Base-by-base conservation (phyloP, 1,140 invertebrate genomes). In the Planococcus citri region DNA sequence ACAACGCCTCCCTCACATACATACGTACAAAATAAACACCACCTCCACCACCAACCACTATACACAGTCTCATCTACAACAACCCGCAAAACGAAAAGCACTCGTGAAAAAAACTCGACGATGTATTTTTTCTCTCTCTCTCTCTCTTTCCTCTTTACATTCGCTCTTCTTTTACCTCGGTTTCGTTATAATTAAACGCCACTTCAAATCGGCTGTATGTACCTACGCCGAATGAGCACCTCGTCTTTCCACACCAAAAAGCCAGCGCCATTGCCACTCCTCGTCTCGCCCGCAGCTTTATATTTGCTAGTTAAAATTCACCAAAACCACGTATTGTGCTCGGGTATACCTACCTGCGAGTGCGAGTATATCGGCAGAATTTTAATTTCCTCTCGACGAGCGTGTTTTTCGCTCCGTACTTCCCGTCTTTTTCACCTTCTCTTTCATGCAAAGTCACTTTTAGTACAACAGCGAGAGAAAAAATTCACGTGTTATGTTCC, bases 341-440 rank as follows among this genome's bases (percentile, higher is more conserved):
- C 17, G 17, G 10, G 2, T 51, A 51, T n/a, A n/a, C n/a, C n/a
- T n/a, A n/a, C n/a, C n/a, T n/a, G n/a, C n/a, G n/a, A n/a, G n/a
- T n/a, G n/a, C n/a, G n/a, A n/a, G n/a, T n/a, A n/a, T 51, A 51
- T 20, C 41, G 41, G 41, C n/a, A 17, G 41, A 51, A 51, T 51
- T 51, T 51, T 51, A 51, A 51, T 51, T 51, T 51, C 41, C 41
- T 51, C 41, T 51, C 41, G 41, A 51, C n/a, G n/a, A 37, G n/a
- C 12, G 41, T 9, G 14, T 37, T 37, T 14, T 37, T 37, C 33
- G 33, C 33, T 37, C 14, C n/a, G n/a, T n/a, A n/a, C n/a, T n/a
- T n/a, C n/a, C n/a, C n/a, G n/a, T n/a, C n/a, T n/a, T n/a, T n/a
- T n/a, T n/a, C n/a, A n/a, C n/a, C n/a, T n/a, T n/a, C n/a, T n/a